phyloP scores from a whole-genome alignment of 2,113 vertebrate species.

The Meleagris gallopavo region DNA sequence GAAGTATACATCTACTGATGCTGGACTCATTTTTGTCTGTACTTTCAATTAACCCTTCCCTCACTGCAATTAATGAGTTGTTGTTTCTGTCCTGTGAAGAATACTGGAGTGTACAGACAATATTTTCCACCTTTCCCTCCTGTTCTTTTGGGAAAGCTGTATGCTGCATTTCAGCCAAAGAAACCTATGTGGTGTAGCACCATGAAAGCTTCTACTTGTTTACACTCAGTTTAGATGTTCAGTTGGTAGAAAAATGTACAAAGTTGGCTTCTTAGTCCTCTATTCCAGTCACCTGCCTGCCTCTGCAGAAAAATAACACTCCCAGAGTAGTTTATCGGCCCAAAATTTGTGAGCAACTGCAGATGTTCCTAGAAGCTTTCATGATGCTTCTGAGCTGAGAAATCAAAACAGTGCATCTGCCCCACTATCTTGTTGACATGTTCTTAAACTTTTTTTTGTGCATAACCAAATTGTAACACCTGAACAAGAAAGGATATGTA shows the following conservation, averaged over 20 bases:
- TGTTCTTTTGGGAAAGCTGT: conserved; percentile 21
- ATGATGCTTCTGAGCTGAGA: neutral
- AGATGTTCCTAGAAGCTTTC: neutral
- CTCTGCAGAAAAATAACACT: neutral
- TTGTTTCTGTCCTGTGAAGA: conserved; percentile 14
- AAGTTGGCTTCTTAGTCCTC: neutral
- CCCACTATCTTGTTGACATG: rapidly evolving
- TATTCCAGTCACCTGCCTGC: neutral
- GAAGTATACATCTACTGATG: neutral
- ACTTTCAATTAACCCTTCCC: neutral
- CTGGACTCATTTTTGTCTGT: neutral
- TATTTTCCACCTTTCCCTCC: conserved; percentile 30
- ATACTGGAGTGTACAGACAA: neutral
- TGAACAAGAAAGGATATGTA: neutral
- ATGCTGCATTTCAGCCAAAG: conserved; percentile 46
- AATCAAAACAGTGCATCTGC: neutral
- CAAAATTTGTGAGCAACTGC: neutral
- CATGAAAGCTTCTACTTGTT: neutral
- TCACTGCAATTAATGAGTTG: conserved; percentile 5
- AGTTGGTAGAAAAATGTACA: neutral
- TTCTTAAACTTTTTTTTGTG: neutral
- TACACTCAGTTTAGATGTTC: neutral
- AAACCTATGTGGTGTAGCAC: neutral
- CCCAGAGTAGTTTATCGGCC: neutral
- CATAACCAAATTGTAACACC: neutral